Evolutionary conservation across 1,140 invertebrate species (phyloP).

Genomic region (Eciton burchellii): DNA sequence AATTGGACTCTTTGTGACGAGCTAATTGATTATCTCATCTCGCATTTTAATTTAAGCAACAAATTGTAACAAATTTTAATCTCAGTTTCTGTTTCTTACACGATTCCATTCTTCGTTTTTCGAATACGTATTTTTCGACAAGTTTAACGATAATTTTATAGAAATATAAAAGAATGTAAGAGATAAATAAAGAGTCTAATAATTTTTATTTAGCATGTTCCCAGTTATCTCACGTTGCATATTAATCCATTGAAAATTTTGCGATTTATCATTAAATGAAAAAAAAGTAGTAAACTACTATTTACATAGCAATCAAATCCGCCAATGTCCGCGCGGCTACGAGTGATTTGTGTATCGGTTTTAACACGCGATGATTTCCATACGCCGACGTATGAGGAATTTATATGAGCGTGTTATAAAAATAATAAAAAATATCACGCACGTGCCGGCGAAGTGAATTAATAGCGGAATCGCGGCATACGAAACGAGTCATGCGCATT

Average conservation of each 20-base stretch:
- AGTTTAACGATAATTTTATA: background rate
- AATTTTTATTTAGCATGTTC: background rate
- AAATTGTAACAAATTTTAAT: no score
- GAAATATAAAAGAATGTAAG: background rate
- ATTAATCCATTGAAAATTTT: background rate
- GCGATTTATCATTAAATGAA: conserved; percentile 5
- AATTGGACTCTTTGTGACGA: no score
- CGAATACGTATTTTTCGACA: background rate
- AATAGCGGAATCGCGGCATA: conserved; percentile 46
- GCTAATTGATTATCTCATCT: no score
- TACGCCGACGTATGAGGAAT: conserved; percentile 6
- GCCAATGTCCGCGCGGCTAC: background rate
- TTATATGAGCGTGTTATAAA: conserved; percentile 34
- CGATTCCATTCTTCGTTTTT: background rate
- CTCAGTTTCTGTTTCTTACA: background rate
- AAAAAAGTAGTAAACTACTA: conserved; percentile 16
- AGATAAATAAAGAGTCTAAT: no score
- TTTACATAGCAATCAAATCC: conserved; percentile 8
- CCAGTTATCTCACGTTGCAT: background rate
- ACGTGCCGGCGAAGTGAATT: conserved; percentile 41
- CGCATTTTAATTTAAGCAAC: no score
- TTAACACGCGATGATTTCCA: conserved; percentile 19
- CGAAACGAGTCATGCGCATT: conserved; percentile 25
- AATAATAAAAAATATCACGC: conserved; percentile 40
- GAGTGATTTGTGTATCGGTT: conserved; percentile 16